Evolutionary conservation across 2,113 vertebrate genomes (phyloP).

Genomic region (Perca fluviatilis): DNA sequence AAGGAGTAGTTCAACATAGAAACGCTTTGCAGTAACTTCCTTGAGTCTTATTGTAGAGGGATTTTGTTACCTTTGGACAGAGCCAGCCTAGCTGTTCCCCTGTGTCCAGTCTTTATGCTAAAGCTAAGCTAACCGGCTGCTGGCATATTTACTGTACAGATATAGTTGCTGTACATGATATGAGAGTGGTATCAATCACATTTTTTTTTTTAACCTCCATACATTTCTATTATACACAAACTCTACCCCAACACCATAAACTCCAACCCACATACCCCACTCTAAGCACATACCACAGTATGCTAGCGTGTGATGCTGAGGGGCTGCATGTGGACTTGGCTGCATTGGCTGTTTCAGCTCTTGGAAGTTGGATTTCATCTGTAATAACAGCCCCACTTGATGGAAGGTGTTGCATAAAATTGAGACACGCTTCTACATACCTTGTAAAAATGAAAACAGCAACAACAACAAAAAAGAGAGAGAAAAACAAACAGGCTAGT

Average conservation of each 20-base stretch:
- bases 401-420: conserved; percentile 79
- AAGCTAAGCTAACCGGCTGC: not conserved
- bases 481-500: conserved; percentile 76
- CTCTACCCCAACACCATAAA: conserved; percentile 21
- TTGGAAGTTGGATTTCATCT: conserved; percentile 71
- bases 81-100: not conserved
- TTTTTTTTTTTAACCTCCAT: not conserved
- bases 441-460: conserved; percentile 80
- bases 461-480: conserved; percentile 61
- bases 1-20: conserved; percentile 5
- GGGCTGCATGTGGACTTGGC: conserved; percentile 64
- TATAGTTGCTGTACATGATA: too few species aligned
- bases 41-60: not conserved
- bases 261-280: conserved; percentile 33
- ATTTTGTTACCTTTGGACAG: not conserved
- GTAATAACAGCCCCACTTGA: conserved; percentile 75
- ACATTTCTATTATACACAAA: conserved; percentile 24
- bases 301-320: conserved; percentile 70
- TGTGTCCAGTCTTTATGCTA: conserved; percentile 5
- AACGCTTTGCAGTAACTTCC: not conserved
- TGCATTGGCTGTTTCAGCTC: conserved; percentile 57
- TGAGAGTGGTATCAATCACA: not conserved
- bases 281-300: conserved; percentile 47
- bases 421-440: conserved; percentile 78
- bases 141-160: not conserved